Conservation (phyloP, 2,888 invertebrate genomes). For the Atethmia centrago region DNA sequence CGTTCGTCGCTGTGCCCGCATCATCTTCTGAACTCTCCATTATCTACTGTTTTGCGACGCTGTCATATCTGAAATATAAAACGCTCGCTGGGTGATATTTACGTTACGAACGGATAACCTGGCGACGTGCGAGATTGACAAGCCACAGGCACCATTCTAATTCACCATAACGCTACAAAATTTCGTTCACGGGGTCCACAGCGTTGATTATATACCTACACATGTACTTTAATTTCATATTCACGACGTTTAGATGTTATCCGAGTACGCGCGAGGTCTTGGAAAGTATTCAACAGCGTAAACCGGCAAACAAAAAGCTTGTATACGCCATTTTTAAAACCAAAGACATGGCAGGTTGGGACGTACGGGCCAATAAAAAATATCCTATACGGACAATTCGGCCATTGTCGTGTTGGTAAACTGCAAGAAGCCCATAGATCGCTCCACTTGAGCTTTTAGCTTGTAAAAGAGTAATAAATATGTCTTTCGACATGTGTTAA, state of each 20-base stretch:
- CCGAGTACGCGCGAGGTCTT: slow-evolving; percentile 83
- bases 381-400: slow-evolving; percentile 89
- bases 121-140: slow-evolving; percentile 90
- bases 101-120: slow-evolving; percentile 89
- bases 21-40: slow-evolving; percentile 91
- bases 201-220: slow-evolving; percentile 89
- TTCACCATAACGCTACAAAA: slow-evolving; percentile 90
- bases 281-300: slow-evolving; percentile 89
- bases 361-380: slow-evolving; percentile 90
- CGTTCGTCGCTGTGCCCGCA: slow-evolving; percentile 89
- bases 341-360: slow-evolving; percentile 90
- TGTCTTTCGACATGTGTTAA: slow-evolving; percentile 87
- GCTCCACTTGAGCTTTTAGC: slow-evolving; percentile 88
- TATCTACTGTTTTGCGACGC: slow-evolving; percentile 90
- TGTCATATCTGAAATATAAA: slow-evolving; percentile 90
- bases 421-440: slow-evolving; percentile 90
- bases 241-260: slow-evolving; percentile 87
- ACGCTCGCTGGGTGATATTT: slow-evolving; percentile 88
- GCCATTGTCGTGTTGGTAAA: slow-evolving; percentile 91
- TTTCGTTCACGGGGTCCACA: slow-evolving; percentile 88
- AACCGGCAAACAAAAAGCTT: slow-evolving; percentile 92
- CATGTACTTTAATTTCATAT: slow-evolving; percentile 90
- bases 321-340: slow-evolving; percentile 92
- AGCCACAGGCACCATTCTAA: slow-evolving; percentile 90
- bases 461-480: slow-evolving; percentile 90